These are phyloP conservation scores for Chiloscyllium punctatum DNA, from an alignment of 2,797 vertebrate species.

Conservation along the genomic window DNA sequence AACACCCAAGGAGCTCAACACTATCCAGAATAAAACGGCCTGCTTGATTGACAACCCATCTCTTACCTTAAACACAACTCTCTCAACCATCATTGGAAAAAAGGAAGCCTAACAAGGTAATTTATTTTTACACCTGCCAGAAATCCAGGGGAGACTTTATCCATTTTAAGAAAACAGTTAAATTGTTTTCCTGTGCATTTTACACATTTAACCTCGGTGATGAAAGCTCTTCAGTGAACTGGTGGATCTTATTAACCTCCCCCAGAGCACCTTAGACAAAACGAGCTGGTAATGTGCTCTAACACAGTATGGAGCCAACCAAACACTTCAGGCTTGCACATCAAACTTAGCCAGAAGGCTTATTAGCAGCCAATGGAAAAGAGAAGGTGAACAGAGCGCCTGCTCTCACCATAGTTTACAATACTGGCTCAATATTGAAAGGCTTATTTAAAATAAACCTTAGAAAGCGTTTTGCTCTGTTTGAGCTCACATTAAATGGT, in stretches of 20 bases:
- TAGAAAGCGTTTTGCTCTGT: background rate
- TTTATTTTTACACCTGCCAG: background rate
- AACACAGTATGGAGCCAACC: background rate
- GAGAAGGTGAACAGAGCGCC: background rate
- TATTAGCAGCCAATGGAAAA: background rate
- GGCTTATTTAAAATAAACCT: background rate
- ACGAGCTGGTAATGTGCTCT: background rate
- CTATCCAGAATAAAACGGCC: background rate
- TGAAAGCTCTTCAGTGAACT: background rate
- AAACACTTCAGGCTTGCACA: background rate
- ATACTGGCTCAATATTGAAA: background rate
- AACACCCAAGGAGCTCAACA: background rate
- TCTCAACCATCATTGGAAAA: background rate
- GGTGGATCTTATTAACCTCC: background rate
- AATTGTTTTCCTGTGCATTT: background rate
- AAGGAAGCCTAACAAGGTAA: background rate
- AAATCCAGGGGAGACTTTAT: no score
- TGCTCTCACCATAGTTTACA: background rate
- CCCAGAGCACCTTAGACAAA: background rate
- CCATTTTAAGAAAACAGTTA: background rate
- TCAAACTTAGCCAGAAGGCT: background rate
- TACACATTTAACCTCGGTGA: background rate
- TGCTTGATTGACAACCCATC: background rate
- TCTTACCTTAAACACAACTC: background rate
- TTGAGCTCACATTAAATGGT: background rate